These are phyloP conservation scores for Drosophila tsacasi DNA, from an alignment of 1,140 invertebrate species.

Conservation along the genomic window DNA sequence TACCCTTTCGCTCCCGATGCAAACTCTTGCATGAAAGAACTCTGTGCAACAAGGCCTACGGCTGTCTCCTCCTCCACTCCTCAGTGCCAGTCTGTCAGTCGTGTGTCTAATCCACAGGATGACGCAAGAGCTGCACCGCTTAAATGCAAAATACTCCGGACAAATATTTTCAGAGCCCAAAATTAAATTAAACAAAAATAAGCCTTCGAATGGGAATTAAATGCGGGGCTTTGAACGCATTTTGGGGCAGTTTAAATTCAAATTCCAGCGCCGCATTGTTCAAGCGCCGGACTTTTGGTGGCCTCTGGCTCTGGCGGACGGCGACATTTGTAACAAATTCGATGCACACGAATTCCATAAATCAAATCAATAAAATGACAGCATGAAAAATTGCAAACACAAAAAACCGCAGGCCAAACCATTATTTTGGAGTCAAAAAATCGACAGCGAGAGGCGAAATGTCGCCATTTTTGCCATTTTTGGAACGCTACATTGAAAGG, in stretches of 20 bases:
- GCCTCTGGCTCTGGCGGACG: constrained; percentile 39
- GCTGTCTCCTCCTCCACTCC: background rate
- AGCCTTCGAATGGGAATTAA: constrained; percentile 11
- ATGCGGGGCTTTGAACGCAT: constrained; percentile 12
- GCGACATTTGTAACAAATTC: constrained; percentile 65
- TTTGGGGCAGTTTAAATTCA: constrained; percentile 41
- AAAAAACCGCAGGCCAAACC: constrained; percentile 67
- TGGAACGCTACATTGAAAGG: background rate
- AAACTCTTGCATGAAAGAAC: constrained; percentile 26
- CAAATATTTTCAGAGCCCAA: constrained; percentile 6
- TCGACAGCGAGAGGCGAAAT: constrained; percentile 29
- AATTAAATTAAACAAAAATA: constrained; percentile 39
- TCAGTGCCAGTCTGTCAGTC: constrained; percentile 4
- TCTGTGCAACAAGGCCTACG: constrained; percentile 25
- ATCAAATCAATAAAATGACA: constrained; percentile 79
- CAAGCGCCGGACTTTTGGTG: constrained; percentile 19
- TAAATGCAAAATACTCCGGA: constrained; percentile 20
- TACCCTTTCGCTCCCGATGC: constrained; percentile 8
- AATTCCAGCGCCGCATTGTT: constrained; percentile 37
- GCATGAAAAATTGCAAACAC: constrained; percentile 75
- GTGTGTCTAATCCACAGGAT: constrained; percentile 24
- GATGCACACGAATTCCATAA: constrained; percentile 65
- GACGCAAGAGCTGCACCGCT: constrained; percentile 5
- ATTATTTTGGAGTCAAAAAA: constrained; percentile 55
- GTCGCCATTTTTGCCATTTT: constrained; percentile 39